Evolutionary conservation across 1,140 invertebrate genomes (phyloP).

Genomic region (Ericerus pela): DNA sequence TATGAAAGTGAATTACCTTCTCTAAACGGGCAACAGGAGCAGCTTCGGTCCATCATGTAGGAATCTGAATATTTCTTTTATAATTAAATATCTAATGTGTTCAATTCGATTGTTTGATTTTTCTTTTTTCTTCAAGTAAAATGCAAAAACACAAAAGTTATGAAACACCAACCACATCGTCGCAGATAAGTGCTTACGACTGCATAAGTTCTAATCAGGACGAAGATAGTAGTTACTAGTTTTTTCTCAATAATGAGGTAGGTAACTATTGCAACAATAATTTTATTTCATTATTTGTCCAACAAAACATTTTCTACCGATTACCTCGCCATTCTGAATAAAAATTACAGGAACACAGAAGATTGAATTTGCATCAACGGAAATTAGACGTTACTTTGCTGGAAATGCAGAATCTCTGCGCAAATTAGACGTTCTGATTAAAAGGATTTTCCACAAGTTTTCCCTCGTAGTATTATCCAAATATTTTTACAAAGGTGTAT

Average conservation of each 20-base stretch:
- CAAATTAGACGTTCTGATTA: too few species aligned
- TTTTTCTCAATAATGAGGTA: neutral
- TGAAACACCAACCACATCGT: conserved; percentile 2
- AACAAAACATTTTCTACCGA: too few species aligned
- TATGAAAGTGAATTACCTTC: too few species aligned
- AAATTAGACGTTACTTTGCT: conserved; percentile 1
- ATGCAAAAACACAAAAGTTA: conserved; percentile 12
- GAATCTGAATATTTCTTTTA: neutral
- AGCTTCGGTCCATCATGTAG: neutral
- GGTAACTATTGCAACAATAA: too few species aligned
- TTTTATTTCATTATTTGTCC: too few species aligned
- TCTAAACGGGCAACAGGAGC: too few species aligned
- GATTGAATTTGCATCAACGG: conserved; percentile 14
- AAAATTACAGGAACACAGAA: conserved; percentile 19
- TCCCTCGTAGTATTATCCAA: too few species aligned
- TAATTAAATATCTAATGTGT: too few species aligned
- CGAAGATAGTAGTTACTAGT: neutral
- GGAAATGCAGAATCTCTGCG: neutral
- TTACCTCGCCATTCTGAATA: too few species aligned
- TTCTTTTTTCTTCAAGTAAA: neutral
- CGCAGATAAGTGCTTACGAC: conserved; percentile 17
- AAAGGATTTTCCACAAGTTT: too few species aligned
- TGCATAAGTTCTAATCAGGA: conserved; percentile 19
- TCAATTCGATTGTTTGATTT: too few species aligned
- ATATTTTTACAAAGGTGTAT: too few species aligned